Base-by-base conservation (phyloP, 2,888 invertebrate species). In the Aleiodes testaceus region DNA sequence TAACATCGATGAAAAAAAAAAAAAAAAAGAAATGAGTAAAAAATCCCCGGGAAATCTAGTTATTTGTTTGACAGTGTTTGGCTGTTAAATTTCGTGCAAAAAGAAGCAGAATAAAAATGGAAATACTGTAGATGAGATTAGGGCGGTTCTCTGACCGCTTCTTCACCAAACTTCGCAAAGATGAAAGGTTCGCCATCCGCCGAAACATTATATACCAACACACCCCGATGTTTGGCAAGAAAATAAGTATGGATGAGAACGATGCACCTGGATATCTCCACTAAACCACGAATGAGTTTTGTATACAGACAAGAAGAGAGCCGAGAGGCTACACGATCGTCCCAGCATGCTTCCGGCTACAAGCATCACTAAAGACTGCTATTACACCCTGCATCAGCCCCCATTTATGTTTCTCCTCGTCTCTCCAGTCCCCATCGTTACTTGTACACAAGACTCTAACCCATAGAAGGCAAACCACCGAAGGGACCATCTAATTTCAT, bases 401-500 rank as follows among this genome's bases (percentile, higher is more conserved):
- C 59, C 36, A 36, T 36, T 36, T 36, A 36, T 36, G 36, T 36
- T 36, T 36, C 36, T 36, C 36, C 11, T 11, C 11, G 9, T 36
- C 7, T 36, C 36, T 36, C 36, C 26, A 26, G 12, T 26, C 26
- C 7, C 12, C 26, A 53, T 14, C 6, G 12, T 44, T 9, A 12
- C 53, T 30, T 22, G 5, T n/a, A 12, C 26, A 26, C 26, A 12
- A 22, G 11, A 11, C 26, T 5, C 20, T 18, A 12, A 30, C n/a
- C 22, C 18, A 11, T 3, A 18, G 9, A 36, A 61, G 72, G 68
- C 69, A 77, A 78, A 78, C 78, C 78, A 74, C 79, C 82, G 77
- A 79, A 79, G 77, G 79, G 79, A 72, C 78, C 75, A 77, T 77
- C 79, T 82, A 83, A 84, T 84, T 83, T 81, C 81, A 82, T 84